Evolutionary conservation across 2,888 invertebrate species (phyloP), one percentile per base, ranked within the genome.

Genomic region (Drosophila quinaria): DNA sequence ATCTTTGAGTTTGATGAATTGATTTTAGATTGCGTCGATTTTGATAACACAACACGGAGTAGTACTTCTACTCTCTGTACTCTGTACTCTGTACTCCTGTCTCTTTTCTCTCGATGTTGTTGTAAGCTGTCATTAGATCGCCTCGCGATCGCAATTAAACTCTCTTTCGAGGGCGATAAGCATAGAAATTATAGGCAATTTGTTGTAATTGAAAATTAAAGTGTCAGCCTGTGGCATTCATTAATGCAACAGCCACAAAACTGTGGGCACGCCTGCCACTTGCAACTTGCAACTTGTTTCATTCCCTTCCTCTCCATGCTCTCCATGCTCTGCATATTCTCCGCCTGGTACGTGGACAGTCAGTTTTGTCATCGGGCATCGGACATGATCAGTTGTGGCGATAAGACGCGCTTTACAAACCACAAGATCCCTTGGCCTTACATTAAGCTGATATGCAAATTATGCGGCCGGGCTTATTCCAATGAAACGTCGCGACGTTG

Each of bases 121-220:
- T 58, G 65, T 42, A 71, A 72, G 80, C 86, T 89, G 87, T 84
- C 89, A 90, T 90, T 89, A 90, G 86, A 54, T 66, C 63, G 56
- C 54, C 50, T 44, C 3, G 13, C 56, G 33, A 62, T 67, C 61
- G 75, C 87, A 81, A 87, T 89, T 84, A 88, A 83, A 56, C 71
- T 50, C 35, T 61, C 61, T 33, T 29, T n/a, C 11, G 42, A 78
- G 70, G 89, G 89, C 89, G 90, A 86, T 81, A 88, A 88, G 89
- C 81, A 90, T 88, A 88, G 90, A 84, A 84, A 87, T 87, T 87
- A 90, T 87, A 77, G 81, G 90, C 87, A 87, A 87, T 87, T 87
- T 87, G 87, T 90, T 87, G 87, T 87, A 90, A 87, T 87, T 87
- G 87, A 87, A 87, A 87, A 90, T 89, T 88, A 90, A 90, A 87